Evolutionary conservation across 1,140 invertebrate genomes (phyloP), one percentile per base, ranked within the genome.

Genomic region (Conus betulinus): DNA sequence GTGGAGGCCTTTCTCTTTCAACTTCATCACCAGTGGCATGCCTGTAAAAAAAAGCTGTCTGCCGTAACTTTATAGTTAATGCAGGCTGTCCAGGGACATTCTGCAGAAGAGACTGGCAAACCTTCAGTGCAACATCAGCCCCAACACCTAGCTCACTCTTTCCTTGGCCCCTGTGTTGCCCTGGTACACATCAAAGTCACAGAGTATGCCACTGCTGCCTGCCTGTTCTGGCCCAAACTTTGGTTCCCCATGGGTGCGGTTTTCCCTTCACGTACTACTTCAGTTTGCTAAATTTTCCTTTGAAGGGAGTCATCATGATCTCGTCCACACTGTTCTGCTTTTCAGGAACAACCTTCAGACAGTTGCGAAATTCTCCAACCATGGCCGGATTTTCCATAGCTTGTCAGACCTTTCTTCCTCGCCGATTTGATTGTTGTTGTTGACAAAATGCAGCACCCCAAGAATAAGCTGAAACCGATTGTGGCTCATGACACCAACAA

Each of bases 291-390:
- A 79, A 89, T 78, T 87, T 87, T 8, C 93, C 92, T 86, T 91
- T 92, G 89, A 94, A 93, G 15, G 93, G 90, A 3, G 93, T 88
- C 91, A 94, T 94, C 89, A n/a, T n/a, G n/a, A 93, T 91, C 82
- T 93, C 91, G 87, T 94, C 93, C 60, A 94, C 87, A 76, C 76
- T 88, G 55, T 89, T 63, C 27, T 91, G 20, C 87, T 88, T 57
- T 88, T 91, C 92, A 7, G 88, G 87, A 17, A 52, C 71, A 25
- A 74, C 74, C 11, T 74, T 76, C 67, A 89, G 51, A 76, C 89
- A 90, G 17, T 90, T 57, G 76, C 23, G 63, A 90, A 87, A 23
- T 57, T 86, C 25, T 89, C 85, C 55, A 90, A 52, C 89, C 89
- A 90, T 52, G 84, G 88, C 39, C 84, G 25, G 55, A 90, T 89